Conservation (phyloP, 2,888 invertebrate genomes). For the Lapara coniferarum region DNA sequence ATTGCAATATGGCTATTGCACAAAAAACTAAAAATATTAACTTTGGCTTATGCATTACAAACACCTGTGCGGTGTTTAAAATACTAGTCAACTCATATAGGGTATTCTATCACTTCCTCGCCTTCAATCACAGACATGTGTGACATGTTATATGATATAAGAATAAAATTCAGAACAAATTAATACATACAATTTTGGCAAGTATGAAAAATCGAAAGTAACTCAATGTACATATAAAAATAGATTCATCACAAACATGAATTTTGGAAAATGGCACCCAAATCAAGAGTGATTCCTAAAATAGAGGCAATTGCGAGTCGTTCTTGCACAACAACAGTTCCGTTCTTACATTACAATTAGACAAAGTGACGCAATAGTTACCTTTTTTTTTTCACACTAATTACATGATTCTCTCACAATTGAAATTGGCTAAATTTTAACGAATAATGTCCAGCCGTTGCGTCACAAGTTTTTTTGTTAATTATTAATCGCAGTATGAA, state of each 20-base stretch:
- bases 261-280: slow-evolving; percentile 57
- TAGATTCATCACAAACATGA: slow-evolving; percentile 30
- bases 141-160: slow-evolving; percentile 40
- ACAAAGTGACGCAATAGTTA: too few relatives aligned
- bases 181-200: slow-evolving; percentile 22
- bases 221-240: slow-evolving; percentile 13
- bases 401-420: too few relatives aligned
- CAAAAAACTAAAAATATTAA: slow-evolving; percentile 78
- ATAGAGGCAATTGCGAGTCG: background rate
- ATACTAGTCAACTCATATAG: slow-evolving; percentile 52
- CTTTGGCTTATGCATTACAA: slow-evolving; percentile 81
- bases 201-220: slow-evolving; percentile 35
- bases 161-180: slow-evolving; percentile 43
- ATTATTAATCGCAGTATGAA: too few relatives aligned
- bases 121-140: slow-evolving; percentile 52
- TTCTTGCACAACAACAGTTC: too few relatives aligned
- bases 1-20: slow-evolving; percentile 81
- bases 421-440: too few relatives aligned
- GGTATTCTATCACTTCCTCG: slow-evolving; percentile 50
- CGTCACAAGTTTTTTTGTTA: too few relatives aligned
- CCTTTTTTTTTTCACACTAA: too few relatives aligned
- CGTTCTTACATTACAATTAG: too few relatives aligned
- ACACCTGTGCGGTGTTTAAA: slow-evolving; percentile 61
- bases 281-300: slow-evolving; percentile 47
- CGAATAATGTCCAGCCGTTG: too few relatives aligned